These are phyloP conservation scores for Perithous albicinctus DNA, from an alignment of 2,888 invertebrate genomes.

Conservation along the genomic window DNA sequence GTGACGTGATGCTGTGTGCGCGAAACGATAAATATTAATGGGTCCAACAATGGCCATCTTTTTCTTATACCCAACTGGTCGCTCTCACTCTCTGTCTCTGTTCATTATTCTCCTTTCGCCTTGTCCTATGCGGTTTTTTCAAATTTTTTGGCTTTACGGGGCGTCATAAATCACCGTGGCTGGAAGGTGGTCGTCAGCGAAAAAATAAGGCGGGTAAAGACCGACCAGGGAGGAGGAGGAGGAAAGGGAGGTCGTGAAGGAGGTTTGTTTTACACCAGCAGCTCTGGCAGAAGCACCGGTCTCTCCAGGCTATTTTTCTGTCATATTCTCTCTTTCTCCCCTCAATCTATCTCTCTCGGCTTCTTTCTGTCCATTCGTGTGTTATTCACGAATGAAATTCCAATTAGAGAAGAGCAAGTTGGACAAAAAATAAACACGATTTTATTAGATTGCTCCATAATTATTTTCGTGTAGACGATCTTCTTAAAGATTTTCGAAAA, in stretches of 20 bases:
- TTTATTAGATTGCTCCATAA: slow-evolving; percentile 32
- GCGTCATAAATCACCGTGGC: slow-evolving; percentile 81
- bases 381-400: slow-evolving; percentile 62
- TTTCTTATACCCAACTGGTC: slow-evolving; percentile 71
- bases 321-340: slow-evolving; percentile 17
- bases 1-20: slow-evolving; percentile 74
- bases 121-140: slow-evolving; percentile 39
- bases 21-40: slow-evolving; percentile 84
- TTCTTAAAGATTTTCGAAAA: slow-evolving; percentile 28
- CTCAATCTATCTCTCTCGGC: slow-evolving; percentile 25
- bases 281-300: slow-evolving; percentile 64
- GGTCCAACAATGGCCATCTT: slow-evolving; percentile 79
- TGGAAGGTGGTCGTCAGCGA: slow-evolving; percentile 83
- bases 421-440: slow-evolving; percentile 47
- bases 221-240: slow-evolving; percentile 72
- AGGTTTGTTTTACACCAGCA: slow-evolving; percentile 81
- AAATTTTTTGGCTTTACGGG: slow-evolving; percentile 70
- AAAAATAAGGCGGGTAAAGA: slow-evolving; percentile 82
- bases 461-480: slow-evolving; percentile 17
- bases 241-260: slow-evolving; percentile 56
- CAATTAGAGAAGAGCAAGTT: slow-evolving; percentile 56
- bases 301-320: slow-evolving; percentile 55
- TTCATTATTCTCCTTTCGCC: slow-evolving; percentile 40
- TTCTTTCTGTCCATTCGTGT: slow-evolving; percentile 29
- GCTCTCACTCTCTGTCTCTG: slow-evolving; percentile 71